Conservation (phyloP, 1,140 invertebrate genomes). For the Anagrus nilaparvatae region DNA sequence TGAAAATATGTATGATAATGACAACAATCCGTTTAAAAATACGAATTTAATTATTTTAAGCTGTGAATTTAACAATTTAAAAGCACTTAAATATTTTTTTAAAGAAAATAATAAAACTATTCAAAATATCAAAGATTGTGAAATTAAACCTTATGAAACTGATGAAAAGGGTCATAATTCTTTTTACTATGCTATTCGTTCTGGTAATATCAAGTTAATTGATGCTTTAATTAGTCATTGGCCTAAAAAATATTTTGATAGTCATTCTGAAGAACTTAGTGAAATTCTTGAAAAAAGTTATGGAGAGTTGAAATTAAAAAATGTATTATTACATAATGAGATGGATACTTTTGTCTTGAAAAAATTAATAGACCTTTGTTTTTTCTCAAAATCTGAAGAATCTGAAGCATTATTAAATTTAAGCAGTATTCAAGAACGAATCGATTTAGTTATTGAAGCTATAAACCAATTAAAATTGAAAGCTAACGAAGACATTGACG, state of each 20-base stretch:
- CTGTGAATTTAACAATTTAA: conserved; percentile 3
- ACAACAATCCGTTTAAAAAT: not conserved
- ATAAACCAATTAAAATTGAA: not conserved
- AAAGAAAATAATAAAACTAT: not conserved
- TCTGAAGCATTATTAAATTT: not conserved
- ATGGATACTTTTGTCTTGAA: not conserved
- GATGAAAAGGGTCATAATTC: conserved; percentile 1
- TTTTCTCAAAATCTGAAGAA: conserved; percentile 1
- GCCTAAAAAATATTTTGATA: conserved; percentile 3
- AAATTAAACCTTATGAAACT: not conserved
- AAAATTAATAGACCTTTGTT: not conserved
- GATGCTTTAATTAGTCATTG: not conserved
- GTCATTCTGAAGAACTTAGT: not conserved
- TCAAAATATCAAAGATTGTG: not conserved
- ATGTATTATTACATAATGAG: not conserved
- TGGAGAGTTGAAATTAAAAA: conserved; percentile 2
- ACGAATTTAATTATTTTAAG: conserved; percentile 1
- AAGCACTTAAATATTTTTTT: conserved; percentile 4
- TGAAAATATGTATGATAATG: no score
- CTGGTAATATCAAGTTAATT: not conserved
- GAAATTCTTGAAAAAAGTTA: conserved; percentile 1
- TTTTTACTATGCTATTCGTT: conserved; percentile 6
- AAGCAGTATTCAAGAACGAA: not conserved
- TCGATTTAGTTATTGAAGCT: not conserved
- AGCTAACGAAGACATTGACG: not conserved